Percentiles rank a stretch among this genome's conserved stretches.
phyloP scores from a whole-genome alignment of 2,888 invertebrate genomes.

The Fabriciana adippe region DNA sequence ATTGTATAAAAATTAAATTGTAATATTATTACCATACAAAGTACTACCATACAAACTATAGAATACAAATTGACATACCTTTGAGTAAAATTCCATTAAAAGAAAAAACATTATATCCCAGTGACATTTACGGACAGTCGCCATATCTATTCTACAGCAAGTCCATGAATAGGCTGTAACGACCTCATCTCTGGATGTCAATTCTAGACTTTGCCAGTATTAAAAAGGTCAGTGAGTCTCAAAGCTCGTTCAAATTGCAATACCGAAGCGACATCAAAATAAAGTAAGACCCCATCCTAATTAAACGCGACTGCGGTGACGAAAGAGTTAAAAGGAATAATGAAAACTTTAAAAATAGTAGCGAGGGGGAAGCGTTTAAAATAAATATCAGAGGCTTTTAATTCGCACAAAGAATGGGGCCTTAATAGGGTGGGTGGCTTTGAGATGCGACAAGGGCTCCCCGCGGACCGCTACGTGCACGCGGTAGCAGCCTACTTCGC shows the following conservation, averaged over 20 bases:
- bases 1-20: too few relatives aligned
- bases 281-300: constrained; percentile 48
- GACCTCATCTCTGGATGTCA: constrained; percentile 24
- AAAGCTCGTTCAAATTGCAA: constrained; percentile 41
- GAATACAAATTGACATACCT: not conserved
- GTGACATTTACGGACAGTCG: not conserved
- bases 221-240: constrained; percentile 37
- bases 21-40: too few relatives aligned
- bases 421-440: constrained; percentile 29
- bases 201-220: constrained; percentile 28
- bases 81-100: not conserved
- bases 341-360: constrained; percentile 41
- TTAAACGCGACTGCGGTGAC: constrained; percentile 52
- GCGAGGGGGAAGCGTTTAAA: constrained; percentile 49
- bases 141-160: constrained; percentile 18
- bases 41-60: too few relatives aligned
- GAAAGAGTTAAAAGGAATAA: constrained; percentile 43
- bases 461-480: constrained; percentile 20
- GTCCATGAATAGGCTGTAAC: constrained; percentile 27
- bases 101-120: not conserved
- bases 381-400: constrained; percentile 61
- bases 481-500: constrained; percentile 24
- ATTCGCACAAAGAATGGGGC: constrained; percentile 50
- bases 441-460: constrained; percentile 33
- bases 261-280: constrained; percentile 39